Base-by-base conservation (phyloP, 2,113 vertebrate genomes). In the Tenebrosternarchus preto region DNA sequence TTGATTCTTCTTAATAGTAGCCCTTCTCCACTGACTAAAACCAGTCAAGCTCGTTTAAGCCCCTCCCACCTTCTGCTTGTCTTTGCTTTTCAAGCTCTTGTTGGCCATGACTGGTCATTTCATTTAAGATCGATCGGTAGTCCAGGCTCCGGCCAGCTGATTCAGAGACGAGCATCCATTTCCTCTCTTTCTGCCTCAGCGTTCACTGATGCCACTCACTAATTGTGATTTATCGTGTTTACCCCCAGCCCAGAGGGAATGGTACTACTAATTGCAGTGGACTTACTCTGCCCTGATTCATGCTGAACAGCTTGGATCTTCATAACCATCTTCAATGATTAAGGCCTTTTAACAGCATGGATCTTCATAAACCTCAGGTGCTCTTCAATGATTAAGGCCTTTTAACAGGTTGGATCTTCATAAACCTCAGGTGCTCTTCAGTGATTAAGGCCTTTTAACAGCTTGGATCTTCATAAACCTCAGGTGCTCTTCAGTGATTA, bases 191-290 rank as follows among this genome's bases (percentile, higher is more conserved):
- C 61, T 64, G 67, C 84, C 73, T 75, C 83, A 82, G 67, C 81
- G 83, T 83, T 86, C 56, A 82, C 82, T 72, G 22, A 64, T 80
- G 78, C 86, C 50, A 70, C 50, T 68, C 67, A 22, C 76, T 90
- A 89, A 92, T 89, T 83, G 77, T 90, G 89, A 92, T 91, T 91
- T 80, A 90, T 92, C 85, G 64, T 90, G 88, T 92, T 92, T 91
- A 90, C 86, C 80, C 82, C 59, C 0, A 39, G 39, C 80, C 78
- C 86, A 71, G 27, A 73, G 36, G 86, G 78, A 88, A 84, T 79
- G 80, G 84, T 33, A 56, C 3, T 82, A 73, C 29, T 91, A 85
- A 90, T 88, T 88, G 85, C 20, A 70, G 17, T 39, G 50, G 73
- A 15, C 33, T 1, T 63, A 43, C 22, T 67, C 27, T 56, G 24